These are phyloP conservation scores for Verasper variegatus DNA, from an alignment of 2,113 vertebrate species.

Conservation along the genomic window DNA sequence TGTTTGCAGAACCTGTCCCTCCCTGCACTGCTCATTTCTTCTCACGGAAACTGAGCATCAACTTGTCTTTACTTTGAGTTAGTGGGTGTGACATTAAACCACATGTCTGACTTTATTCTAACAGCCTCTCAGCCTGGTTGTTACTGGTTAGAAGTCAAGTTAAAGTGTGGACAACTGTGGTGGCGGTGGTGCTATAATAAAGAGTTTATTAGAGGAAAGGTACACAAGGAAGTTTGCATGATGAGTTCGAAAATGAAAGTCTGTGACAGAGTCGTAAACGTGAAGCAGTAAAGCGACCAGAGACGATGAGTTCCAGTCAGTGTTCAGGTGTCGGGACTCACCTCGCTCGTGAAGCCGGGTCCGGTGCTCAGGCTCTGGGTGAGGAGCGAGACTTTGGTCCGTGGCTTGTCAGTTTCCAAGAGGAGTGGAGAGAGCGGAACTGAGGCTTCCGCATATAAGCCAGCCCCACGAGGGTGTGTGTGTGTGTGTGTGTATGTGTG, in stretches of 20 bases:
- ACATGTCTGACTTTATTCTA: neutral
- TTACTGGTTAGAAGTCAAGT: neutral
- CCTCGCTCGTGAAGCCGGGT: conserved; percentile 58
- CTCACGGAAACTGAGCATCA: conserved; percentile 19
- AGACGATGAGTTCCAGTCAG: neutral
- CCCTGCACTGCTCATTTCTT: too few species aligned
- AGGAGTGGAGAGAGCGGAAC: conserved; percentile 62
- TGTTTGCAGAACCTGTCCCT: neutral
- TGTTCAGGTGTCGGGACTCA: conserved; percentile 38
- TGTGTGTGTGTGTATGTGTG: neutral
- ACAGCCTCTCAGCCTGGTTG: neutral
- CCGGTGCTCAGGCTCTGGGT: conserved; percentile 24
- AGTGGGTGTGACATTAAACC: conserved; percentile 47
- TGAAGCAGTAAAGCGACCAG: too few species aligned
- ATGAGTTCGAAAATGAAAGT: too few species aligned
- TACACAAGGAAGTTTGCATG: too few species aligned
- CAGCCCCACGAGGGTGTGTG: conserved; percentile 26
- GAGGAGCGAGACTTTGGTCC: conserved; percentile 52
- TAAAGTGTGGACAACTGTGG: neutral
- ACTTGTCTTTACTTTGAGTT: neutral
- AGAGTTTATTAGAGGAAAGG: too few species aligned
- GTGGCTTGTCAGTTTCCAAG: conserved; percentile 43
- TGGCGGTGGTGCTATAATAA: too few species aligned
- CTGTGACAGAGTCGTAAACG: too few species aligned
- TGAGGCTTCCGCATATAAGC: conserved; percentile 76